These are phyloP conservation scores for Hypercompe scribonia DNA, from an alignment of 2,888 invertebrate species.

Conservation along the genomic window DNA sequence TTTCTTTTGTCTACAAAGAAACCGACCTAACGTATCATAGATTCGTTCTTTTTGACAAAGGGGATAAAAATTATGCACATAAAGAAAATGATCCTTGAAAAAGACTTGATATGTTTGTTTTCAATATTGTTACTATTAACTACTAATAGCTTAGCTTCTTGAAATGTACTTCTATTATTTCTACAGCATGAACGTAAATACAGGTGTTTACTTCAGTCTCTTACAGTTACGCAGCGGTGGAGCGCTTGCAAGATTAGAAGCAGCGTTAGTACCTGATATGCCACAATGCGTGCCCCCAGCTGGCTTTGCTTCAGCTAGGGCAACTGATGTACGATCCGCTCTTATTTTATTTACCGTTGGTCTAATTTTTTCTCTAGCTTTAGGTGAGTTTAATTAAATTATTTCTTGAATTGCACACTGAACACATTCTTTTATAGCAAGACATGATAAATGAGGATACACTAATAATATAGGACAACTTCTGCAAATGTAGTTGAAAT, in stretches of 20 bases:
- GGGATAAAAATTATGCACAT: too few species aligned
- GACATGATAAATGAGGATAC: not conserved
- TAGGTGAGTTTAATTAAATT: slow-evolving; percentile 58
- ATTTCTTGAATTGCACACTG: not conserved
- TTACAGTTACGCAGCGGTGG: slow-evolving; percentile 76
- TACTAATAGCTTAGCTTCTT: too few species aligned
- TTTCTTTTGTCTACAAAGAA: too few species aligned
- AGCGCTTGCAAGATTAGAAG: slow-evolving; percentile 70
- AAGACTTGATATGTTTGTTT: too few species aligned
- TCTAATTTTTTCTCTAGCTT: slow-evolving; percentile 63
- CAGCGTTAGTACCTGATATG: slow-evolving; percentile 80
- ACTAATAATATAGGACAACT: too few species aligned
- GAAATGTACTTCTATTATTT: not conserved
- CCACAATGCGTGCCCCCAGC: slow-evolving; percentile 84
- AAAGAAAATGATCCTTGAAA: too few species aligned
- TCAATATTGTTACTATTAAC: too few species aligned
- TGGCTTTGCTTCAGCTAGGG: slow-evolving; percentile 86
- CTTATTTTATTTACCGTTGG: slow-evolving; percentile 83
- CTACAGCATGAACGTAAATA: not conserved
- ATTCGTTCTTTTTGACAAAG: too few species aligned
- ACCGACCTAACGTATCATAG: too few species aligned
- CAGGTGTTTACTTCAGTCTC: slow-evolving; percentile 57
- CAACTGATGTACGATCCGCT: slow-evolving; percentile 87
- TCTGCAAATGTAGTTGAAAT: too few species aligned
- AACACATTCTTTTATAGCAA: not conserved